Evolutionary conservation across 2,113 vertebrate species (phyloP).

Genomic region (Chaetops frenatus): DNA sequence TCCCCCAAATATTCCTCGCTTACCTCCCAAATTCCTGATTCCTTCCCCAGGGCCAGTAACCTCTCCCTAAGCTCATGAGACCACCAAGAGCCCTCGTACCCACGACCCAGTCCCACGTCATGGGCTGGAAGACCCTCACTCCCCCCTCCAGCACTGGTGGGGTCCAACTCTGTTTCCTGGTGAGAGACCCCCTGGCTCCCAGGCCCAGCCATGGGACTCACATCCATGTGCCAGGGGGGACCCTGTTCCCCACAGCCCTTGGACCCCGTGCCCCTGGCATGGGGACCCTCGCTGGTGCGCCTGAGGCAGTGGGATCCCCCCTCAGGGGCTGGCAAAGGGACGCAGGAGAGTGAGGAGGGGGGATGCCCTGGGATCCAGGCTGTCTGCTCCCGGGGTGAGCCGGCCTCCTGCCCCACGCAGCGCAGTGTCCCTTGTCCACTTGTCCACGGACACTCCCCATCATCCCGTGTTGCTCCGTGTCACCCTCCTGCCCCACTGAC

Average conservation of each 20-base stretch:
- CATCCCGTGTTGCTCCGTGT: rapidly evolving
- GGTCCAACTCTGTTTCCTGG: neutral
- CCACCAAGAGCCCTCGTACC: neutral
- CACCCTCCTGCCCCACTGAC: neutral
- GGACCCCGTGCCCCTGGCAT: neutral
- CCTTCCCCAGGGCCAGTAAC: neutral
- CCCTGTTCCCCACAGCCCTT: neutral
- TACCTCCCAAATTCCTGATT: rapidly evolving
- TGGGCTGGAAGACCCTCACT: neutral
- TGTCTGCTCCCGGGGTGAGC: neutral
- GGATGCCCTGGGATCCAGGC: neutral
- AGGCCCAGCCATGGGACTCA: rapidly evolving
- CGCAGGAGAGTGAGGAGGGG: rapidly evolving
- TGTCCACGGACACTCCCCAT: no score
- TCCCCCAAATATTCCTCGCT: neutral
- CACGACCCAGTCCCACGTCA: rapidly evolving
- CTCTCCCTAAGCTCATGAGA: neutral
- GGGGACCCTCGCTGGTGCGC: neutral
- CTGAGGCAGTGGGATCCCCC: neutral
- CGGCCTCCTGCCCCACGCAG: neutral
- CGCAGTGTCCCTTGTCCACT: rapidly evolving
- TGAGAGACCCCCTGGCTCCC: neutral
- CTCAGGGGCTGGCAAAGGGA: rapidly evolving
- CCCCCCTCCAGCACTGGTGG: rapidly evolving
- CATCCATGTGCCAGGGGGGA: rapidly evolving